Evolutionary conservation across 2,113 vertebrate genomes (phyloP), one percentile per base, ranked within the genome.

Genomic region (Hippopotamus amphibius): DNA sequence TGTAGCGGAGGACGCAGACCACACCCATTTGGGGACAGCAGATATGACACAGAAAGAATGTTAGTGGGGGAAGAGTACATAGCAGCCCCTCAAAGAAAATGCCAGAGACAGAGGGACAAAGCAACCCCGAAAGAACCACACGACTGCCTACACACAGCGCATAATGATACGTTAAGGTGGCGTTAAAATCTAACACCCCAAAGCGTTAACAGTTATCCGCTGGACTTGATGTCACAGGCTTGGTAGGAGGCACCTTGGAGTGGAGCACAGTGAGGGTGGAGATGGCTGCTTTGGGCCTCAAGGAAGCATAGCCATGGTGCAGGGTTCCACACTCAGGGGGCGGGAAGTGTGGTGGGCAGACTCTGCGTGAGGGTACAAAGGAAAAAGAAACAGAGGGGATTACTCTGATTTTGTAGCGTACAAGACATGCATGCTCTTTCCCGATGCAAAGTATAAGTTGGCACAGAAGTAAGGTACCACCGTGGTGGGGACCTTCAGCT

Each of bases 31-130:
- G 61, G 85, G 65, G 59, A 46, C 6, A 55, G 0, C 3, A 72
- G 19, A 10, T 13, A 13, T 10, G 63, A 19, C 61, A 61, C 7
- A 48, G 53, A 16, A 72, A 33, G 65, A 69, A 22, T 48, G 26
- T 12, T 21, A 14, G 19, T 22, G 1, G 46, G 81, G 43, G n/a
- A 41, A 66, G 92, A 28, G 21, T 57, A 12, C 41, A 3, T 7
- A 57, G 15, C 85, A n/a, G 43, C 74, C 72, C 79, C 83, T 74
- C 90, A 33, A 79, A 92, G 21, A 65, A 93, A 80, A 19, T 15
- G 6, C 4, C 55, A 37, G n/a, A n/a, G 61, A 74, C 63, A 76
- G 57, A 80, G 7, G 14, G 24, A 22, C 33, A 13, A 66, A 80
- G 46, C 43, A 50, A 2, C 14, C 3, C n/a, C 24, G 24, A n/a